Evolutionary conservation across 2,113 vertebrate species (phyloP).

Genomic region (Neogobius melanostomus): DNA sequence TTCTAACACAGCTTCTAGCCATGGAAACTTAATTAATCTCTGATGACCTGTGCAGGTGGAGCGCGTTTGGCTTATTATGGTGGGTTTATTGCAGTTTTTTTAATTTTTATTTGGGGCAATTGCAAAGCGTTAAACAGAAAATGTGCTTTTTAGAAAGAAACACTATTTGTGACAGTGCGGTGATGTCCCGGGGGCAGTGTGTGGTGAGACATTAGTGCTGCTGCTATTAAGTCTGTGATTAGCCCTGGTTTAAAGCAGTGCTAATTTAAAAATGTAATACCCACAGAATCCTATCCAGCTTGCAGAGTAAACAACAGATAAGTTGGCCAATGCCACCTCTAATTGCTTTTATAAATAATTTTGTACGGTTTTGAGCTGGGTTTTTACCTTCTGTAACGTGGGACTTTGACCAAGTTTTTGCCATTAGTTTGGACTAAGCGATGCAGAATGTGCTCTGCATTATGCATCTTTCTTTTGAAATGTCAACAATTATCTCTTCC

Average conservation of each 20-base stretch:
- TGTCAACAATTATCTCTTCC: slow-evolving; percentile 22
- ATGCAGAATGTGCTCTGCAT: slow-evolving; percentile 17
- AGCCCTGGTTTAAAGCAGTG: slow-evolving; percentile 35
- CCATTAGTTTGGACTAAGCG: slow-evolving; percentile 21
- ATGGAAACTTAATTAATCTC: slow-evolving; percentile 37
- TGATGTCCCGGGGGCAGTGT: slow-evolving; percentile 25
- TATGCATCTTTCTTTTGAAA: slow-evolving; percentile 22
- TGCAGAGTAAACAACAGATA: slow-evolving; percentile 52
- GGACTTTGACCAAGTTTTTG: slow-evolving; percentile 22
- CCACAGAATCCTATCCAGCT: slow-evolving; percentile 38
- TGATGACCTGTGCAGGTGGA: slow-evolving; percentile 42
- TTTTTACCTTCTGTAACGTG: slow-evolving; percentile 24
- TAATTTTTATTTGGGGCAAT: not conserved
- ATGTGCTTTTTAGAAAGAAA: slow-evolving; percentile 22
- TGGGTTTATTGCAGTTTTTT: not conserved
- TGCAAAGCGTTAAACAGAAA: slow-evolving; percentile 29
- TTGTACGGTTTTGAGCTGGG: slow-evolving; percentile 26
- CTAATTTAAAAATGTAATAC: slow-evolving; percentile 47
- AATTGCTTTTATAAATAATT: slow-evolving; percentile 45
- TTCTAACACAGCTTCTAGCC: slow-evolving; percentile 31
- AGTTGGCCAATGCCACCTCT: slow-evolving; percentile 34
- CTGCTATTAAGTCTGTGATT: slow-evolving; percentile 47
- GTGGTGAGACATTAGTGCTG: slow-evolving; percentile 47
- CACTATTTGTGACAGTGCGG: slow-evolving; percentile 20
- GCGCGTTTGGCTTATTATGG: slow-evolving; percentile 33